phyloP scores from a whole-genome alignment of 1,140 invertebrate genomes.

The Drepana arcuata region DNA sequence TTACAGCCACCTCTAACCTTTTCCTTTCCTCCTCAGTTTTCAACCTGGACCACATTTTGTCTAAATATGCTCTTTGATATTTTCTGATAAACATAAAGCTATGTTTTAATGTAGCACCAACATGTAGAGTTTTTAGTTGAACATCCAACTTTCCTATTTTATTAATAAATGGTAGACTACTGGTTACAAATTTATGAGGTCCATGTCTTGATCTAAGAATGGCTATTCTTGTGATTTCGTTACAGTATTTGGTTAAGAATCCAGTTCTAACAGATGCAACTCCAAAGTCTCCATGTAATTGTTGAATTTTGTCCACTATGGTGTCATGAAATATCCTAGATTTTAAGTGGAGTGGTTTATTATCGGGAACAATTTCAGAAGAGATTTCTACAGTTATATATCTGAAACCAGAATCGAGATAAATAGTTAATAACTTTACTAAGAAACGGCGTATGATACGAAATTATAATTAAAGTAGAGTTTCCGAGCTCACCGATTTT shows the following conservation, averaged over 20 bases:
- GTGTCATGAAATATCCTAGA: conserved; percentile 73
- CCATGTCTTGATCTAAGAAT: conserved; percentile 80
- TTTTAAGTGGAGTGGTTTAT: conserved; percentile 73
- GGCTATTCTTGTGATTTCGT: conserved; percentile 80
- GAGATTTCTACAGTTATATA: conserved; percentile 77
- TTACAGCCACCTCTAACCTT: conserved; percentile 67
- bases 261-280: conserved; percentile 77
- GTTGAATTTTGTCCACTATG: conserved; percentile 76
- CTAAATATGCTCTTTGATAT: conserved; percentile 75
- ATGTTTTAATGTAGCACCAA: conserved; percentile 83
- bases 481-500: too few species aligned
- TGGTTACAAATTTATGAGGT: conserved; percentile 79
- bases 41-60: conserved; percentile 69
- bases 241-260: conserved; percentile 84
- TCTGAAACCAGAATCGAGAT: too few species aligned
- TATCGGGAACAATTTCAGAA: conserved; percentile 43
- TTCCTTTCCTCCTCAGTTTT: conserved; percentile 73
- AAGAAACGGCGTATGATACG: too few species aligned
- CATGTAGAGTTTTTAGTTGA: conserved; percentile 77
- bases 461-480: too few species aligned
- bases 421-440: too few species aligned
- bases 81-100: conserved; percentile 82
- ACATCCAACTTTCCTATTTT: conserved; percentile 75
- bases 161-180: conserved; percentile 77
- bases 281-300: conserved; percentile 82